These are phyloP conservation scores for Parasteatoda lunata DNA, from an alignment of 2,888 invertebrate genomes.

Conservation along the genomic window DNA sequence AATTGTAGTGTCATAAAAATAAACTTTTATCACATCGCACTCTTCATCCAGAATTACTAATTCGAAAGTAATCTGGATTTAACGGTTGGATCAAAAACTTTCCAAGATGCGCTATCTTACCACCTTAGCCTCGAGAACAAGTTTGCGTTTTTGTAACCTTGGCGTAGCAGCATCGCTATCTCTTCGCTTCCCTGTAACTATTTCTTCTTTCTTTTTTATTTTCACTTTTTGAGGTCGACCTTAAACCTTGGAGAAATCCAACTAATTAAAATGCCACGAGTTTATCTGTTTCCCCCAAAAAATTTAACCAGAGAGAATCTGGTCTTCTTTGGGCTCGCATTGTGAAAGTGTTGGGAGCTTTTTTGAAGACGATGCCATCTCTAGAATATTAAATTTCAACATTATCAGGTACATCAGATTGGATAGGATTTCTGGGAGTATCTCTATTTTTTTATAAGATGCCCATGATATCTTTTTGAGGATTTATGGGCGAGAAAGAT, in stretches of 20 bases:
- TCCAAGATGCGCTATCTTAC: background rate
- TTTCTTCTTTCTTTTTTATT: conserved; percentile 11
- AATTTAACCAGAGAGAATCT: background rate
- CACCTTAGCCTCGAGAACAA: conserved; percentile 19
- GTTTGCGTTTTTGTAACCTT: conserved; percentile 18
- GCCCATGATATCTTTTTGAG: too few species aligned
- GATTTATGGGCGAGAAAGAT: too few species aligned
- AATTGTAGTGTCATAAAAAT: too few species aligned
- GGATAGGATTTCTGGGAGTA: too few species aligned
- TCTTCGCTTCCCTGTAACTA: conserved; percentile 3
- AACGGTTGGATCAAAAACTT: background rate
- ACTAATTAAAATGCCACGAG: conserved; percentile 26
- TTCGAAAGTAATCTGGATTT: background rate
- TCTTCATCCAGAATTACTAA: too few species aligned
- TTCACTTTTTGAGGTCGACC: conserved; percentile 16
- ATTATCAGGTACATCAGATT: too few species aligned
- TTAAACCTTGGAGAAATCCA: conserved; percentile 3
- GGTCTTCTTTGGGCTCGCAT: too few species aligned
- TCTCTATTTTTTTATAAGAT: too few species aligned
- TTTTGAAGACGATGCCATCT: too few species aligned
- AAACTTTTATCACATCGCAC: too few species aligned
- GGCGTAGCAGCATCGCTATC: conserved; percentile 20
- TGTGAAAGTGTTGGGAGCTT: too few species aligned
- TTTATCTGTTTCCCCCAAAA: conserved; percentile 28
- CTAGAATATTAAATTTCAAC: too few species aligned